A percentile compares a stretch with the other conserved stretches of the same genome.
These are phyloP conservation scores for Drosophila ficusphila DNA, from an alignment of 1,140 invertebrate species.

Conservation along the genomic window DNA sequence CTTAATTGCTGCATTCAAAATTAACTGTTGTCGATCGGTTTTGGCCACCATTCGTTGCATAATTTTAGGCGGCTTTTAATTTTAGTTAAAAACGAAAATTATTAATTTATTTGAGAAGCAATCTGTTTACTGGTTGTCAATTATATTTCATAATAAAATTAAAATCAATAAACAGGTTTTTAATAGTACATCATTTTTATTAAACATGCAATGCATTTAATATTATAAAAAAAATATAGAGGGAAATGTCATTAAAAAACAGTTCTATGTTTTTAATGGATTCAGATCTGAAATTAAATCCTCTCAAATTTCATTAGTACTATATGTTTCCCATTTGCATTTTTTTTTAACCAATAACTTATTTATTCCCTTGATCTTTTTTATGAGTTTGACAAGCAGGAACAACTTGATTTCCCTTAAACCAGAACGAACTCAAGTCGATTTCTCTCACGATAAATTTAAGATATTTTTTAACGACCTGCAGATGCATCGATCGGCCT, in stretches of 20 bases:
- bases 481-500: slow-evolving; percentile 17
- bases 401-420: slow-evolving; percentile 1
- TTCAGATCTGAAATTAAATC: no score
- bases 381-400: background rate
- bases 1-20: slow-evolving; percentile 75
- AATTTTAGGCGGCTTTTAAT: slow-evolving; percentile 58
- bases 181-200: no score
- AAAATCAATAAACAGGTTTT: no score
- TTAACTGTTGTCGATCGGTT: slow-evolving; percentile 42
- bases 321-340: background rate
- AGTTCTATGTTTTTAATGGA: no score
- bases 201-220: no score
- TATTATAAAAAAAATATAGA: no score
- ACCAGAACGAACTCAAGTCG: slow-evolving; percentile 5
- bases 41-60: slow-evolving; percentile 42
- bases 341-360: background rate
- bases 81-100: background rate
- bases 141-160: no score
- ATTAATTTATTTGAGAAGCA: background rate
- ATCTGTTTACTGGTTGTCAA: background rate
- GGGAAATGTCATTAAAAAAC: no score
- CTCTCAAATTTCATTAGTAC: no score
- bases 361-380: background rate
- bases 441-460: slow-evolving; percentile 50
- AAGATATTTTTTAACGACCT: slow-evolving; percentile 25